phyloP scores from a whole-genome alignment of 2,797 vertebrate genomes.

The Propithecus perrieri region DNA sequence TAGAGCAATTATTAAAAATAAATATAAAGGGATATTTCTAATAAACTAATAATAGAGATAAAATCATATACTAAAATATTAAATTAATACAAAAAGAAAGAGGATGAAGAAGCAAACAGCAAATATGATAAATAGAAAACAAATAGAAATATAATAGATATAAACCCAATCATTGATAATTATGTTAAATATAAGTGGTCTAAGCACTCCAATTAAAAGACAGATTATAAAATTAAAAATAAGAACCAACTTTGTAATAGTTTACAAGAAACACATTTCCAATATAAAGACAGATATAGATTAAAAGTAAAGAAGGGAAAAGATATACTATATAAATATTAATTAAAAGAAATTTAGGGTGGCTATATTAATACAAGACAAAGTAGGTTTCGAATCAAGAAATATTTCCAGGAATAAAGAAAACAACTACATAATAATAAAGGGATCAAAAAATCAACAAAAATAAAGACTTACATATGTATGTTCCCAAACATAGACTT shows the following conservation, averaged over 20 bases:
- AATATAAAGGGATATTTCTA: not conserved
- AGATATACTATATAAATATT: not conserved
- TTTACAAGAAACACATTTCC: slow-evolving; percentile 18
- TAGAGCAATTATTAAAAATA: not conserved
- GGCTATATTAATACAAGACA: not conserved
- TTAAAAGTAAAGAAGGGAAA: not conserved
- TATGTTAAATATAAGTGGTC: not conserved
- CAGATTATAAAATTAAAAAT: not conserved
- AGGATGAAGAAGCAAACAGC: not conserved
- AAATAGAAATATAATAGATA: not conserved
- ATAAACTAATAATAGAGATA: not conserved
- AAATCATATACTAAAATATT: not conserved
- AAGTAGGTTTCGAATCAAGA: not conserved
- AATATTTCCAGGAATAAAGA: not conserved
- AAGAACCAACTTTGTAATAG: not conserved
- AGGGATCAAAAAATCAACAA: not conserved
- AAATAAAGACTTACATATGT: not conserved
- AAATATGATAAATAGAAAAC: not conserved
- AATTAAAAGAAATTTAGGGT: not conserved
- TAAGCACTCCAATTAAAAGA: not conserved
- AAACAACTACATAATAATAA: not conserved
- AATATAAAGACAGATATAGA: not conserved
- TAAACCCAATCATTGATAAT: not conserved
- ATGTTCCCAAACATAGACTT: not conserved
- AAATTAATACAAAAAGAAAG: not conserved